Percentiles rank a stretch among this genome's conserved stretches.
phyloP scores from a whole-genome alignment of 2,797 vertebrate genomes.

The Monodelphis domestica region DNA sequence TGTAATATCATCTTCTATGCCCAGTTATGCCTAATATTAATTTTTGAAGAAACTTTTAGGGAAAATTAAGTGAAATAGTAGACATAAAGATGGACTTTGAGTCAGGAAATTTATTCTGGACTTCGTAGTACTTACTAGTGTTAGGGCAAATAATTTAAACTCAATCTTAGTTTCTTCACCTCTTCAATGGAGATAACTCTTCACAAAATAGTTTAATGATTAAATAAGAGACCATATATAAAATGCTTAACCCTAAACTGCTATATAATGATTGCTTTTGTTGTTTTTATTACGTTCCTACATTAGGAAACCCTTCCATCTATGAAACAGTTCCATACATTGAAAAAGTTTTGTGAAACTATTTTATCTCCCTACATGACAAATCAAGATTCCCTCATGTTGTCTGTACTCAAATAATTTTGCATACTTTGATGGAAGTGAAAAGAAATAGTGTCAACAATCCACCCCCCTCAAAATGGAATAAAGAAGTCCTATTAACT shows the following conservation, averaged over 20 bases:
- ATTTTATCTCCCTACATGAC: slow-evolving; percentile 2
- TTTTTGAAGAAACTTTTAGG: not conserved
- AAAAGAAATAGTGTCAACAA: slow-evolving; percentile 11
- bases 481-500: slow-evolving; percentile 41
- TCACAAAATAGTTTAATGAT: too few species aligned
- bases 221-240: too few species aligned
- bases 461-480: slow-evolving; percentile 43
- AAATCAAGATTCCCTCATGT: slow-evolving; percentile 30
- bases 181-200: too few species aligned
- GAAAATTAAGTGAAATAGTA: not conserved
- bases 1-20: not conserved
- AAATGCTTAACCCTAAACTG: too few species aligned
- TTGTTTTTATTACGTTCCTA: not conserved
- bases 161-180: too few species aligned
- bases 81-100: not conserved
- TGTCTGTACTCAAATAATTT: slow-evolving; percentile 33
- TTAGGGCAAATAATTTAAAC: too few species aligned
- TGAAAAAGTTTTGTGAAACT: slow-evolving; percentile 45
- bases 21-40: not conserved
- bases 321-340: slow-evolving; percentile 9
- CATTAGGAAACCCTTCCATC: fast-evolving
- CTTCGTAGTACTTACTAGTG: not conserved
- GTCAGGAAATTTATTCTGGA: not conserved
- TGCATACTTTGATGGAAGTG: slow-evolving; percentile 8
- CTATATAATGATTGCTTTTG: too few species aligned